Base-by-base conservation (phyloP, 2,797 vertebrate genomes). In the Pseudomugil tenellus region DNA sequence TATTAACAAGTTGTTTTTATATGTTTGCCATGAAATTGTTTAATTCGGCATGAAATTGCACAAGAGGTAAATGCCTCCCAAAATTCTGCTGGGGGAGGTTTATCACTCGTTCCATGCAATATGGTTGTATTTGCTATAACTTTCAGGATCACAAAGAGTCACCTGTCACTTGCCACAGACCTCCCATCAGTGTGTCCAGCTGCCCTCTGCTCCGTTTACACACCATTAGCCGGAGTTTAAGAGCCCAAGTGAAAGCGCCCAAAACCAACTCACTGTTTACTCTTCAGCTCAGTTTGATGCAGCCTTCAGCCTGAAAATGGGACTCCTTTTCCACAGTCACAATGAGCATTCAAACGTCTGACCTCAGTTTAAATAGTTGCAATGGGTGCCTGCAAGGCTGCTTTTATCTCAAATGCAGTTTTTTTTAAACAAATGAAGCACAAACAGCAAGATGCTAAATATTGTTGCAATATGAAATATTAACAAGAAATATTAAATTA, bases 81-180 rank as follows among this genome's bases (percentile, higher is more conserved):
- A 43, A 70, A 25, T 41, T 31, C 43, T 31, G 51, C 28, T 66
- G 31, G 48, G 1, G 41, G 25, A 70, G 35, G 58, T 52, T 74
- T 29, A 43, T 66, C 53, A 28, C 54, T 53, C 48, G 58, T 13
- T 26, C 19, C 31, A 19, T 41, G 31, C 32, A 58, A 58, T 63
- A 58, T 61, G 39, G 59, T 76, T 62, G 67, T 16, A 48, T 81
- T 70, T 48, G 2, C 49, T 70, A 13, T 82, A 81, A 19, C 69
- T 53, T 69, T 46, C 43, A 59, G 77, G 49, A 63, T 75, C 43
- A 86, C 78, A 88, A 87, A 79, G 81, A 70, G 56, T 93, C 91
- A 92, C 84, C 92, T 93, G 92, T 90, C 90, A 73, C 63, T 79
- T 91, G 87, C 87, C 87, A 88, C 81, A 70, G 74, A 72, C 80